A percentile compares a stretch with the other conserved stretches of the same genome.
phyloP scores from a whole-genome alignment of 2,888 invertebrate genomes.

The Colletes collaris region DNA sequence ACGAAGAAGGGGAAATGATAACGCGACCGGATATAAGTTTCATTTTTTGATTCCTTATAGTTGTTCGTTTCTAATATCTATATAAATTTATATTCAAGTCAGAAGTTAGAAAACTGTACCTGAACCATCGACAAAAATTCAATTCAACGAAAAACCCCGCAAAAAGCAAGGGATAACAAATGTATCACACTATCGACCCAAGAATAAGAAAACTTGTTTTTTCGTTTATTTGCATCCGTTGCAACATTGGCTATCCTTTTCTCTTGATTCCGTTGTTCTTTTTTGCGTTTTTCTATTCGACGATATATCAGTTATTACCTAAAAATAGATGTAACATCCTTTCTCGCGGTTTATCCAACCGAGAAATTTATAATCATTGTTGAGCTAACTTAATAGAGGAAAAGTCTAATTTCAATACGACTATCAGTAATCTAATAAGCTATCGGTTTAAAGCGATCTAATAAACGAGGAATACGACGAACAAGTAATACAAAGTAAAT shows the following conservation, averaged over 20 bases:
- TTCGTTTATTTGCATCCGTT: neutral
- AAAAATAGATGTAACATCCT: neutral
- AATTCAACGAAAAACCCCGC: neutral
- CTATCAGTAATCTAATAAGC: constrained; percentile 15
- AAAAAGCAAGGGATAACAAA: neutral
- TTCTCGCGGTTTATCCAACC: neutral
- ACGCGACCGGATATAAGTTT: constrained; percentile 17
- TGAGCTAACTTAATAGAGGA: neutral
- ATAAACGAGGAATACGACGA: constrained; percentile 2
- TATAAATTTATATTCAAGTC: no score
- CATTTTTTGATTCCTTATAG: constrained; percentile 20
- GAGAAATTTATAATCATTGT: neutral
- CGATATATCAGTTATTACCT: no score
- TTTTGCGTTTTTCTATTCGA: no score
- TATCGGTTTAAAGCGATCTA: neutral
- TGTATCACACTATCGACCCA: neutral
- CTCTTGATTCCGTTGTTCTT: neutral
- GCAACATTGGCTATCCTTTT: no score
- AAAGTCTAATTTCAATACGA: neutral
- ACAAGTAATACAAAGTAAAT: neutral
- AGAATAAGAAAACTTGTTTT: neutral
- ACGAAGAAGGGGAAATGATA: constrained; percentile 41
- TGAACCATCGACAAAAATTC: neutral
- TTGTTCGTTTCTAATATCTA: neutral
- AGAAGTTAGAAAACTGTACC: neutral